Base-by-base conservation (phyloP, 1,140 invertebrate genomes). In the Trichonephila clavipes region DNA sequence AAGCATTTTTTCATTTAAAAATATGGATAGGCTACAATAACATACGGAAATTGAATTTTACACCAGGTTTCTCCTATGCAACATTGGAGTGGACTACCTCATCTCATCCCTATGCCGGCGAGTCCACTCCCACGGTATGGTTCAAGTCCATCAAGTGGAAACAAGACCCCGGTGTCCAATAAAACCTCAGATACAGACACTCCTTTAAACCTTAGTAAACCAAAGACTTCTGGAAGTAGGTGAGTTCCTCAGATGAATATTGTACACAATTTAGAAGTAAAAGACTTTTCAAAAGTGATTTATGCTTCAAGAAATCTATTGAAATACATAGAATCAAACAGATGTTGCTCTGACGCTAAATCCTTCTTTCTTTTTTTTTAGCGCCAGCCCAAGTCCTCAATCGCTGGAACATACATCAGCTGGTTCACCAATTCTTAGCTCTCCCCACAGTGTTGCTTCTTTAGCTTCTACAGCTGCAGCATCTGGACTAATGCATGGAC, bases 191-290 rank as follows among this genome's bases (percentile, higher is more conserved):
- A 97, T 95, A 96, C 97, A 14, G 98, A 99, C 95, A 97, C 97
- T 0, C 98, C 98, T 0, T 96, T 99, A 0, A 99, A 99, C 96
- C 97, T 99, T 16, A 98, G 97, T 94, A 99, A 99, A 96, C 98
- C 98, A 59, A 98, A 98, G 95, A 97, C 44, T 16, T 85, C 86
- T 16, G 88, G 93, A 28, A 94, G 64, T 82, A 91, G 94, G 94
- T 94, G 64, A 93, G 44, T 82, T 24, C 2, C 19, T n/a, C 5
- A 34, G 34, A n/a, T 66, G 4, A 51, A 85, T 81, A 44, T 81
- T 19, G 14, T 19, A 21, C 16, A 5, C 18, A 18, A 64, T 64
- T 19, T 21, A 7, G 21, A 64, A 21, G 62, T 64, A 21, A 64
- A 18, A 62, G 7, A 7, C 10, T 62, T 64, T 64, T 64, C 62